Evolutionary conservation across 35 echinoderm and acorn worm genomes (phyloP).

Genomic region (Acanthaster planci): DNA sequence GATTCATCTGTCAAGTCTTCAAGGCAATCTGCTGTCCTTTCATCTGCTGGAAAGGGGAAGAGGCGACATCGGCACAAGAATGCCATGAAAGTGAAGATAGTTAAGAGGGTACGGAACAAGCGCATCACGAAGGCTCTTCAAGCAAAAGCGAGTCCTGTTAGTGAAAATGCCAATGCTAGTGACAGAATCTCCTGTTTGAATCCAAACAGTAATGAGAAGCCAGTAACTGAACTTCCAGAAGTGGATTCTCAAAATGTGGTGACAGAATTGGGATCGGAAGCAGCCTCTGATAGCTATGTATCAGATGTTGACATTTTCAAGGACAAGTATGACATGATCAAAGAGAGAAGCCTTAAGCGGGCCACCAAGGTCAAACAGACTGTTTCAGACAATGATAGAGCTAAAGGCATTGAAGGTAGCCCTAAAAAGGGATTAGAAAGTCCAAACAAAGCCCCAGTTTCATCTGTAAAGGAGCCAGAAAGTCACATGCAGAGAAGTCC

Average conservation of each 20-base stretch:
- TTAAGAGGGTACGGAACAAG: slow-evolving; percentile 53
- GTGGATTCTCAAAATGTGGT: not conserved
- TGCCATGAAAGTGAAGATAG: slow-evolving; percentile 76
- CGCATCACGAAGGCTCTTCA: slow-evolving; percentile 48
- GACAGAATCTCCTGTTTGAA: slow-evolving; percentile 23
- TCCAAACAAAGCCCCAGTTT: slow-evolving; percentile 15
- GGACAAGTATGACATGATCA: slow-evolving; percentile 96
- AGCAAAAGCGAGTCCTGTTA: slow-evolving; percentile 38
- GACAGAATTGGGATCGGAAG: not conserved
- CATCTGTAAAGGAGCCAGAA: not conserved
- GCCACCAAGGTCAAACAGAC: slow-evolving; percentile 29
- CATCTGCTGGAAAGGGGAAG: slow-evolving; percentile 20
- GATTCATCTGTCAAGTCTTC: slow-evolving; percentile 21
- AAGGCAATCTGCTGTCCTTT: not conserved
- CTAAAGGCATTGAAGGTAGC: slow-evolving; percentile 25
- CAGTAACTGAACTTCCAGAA: slow-evolving; percentile 12
- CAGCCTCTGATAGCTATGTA: not conserved
- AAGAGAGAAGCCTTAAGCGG: slow-evolving; percentile 63
- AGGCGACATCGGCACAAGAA: slow-evolving; percentile 58
- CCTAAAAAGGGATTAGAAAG: slow-evolving; percentile 19
- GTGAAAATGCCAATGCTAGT: slow-evolving; percentile 8
- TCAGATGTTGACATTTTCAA: slow-evolving; percentile 52
- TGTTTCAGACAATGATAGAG: slow-evolving; percentile 3
- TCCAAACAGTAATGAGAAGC: slow-evolving; percentile 38
- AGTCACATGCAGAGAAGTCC: not conserved